Evolutionary conservation across 2,113 vertebrate genomes (phyloP).

Genomic region (Xiphias gladius): DNA sequence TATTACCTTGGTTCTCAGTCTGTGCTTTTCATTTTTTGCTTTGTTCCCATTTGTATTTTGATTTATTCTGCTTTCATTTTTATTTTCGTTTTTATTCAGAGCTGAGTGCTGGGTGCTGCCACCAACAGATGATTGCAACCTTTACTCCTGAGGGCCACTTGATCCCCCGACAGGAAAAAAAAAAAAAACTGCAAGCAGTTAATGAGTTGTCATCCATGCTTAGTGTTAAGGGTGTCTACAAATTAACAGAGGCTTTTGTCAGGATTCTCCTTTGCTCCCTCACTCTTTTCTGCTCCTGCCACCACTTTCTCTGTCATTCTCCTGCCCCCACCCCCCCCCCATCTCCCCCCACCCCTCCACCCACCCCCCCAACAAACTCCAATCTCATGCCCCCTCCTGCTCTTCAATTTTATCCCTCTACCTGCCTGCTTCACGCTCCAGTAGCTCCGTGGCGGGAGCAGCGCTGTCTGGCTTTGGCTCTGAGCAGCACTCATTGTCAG

Average conservation of each 20-base stretch:
- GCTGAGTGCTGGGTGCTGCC: conserved; percentile 64
- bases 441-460: conserved; percentile 61
- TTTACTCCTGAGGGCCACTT: conserved; percentile 71
- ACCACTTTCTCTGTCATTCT: conserved; percentile 52
- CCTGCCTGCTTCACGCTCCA: conserved; percentile 80
- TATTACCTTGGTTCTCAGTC: conserved; percentile 63
- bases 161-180: conserved; percentile 52
- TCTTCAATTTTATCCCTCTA: conserved; percentile 73
- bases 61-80: conserved; percentile 77
- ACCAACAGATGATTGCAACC: conserved; percentile 80
- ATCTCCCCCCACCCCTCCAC: not conserved
- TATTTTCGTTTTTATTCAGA: conserved; percentile 61
- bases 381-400: conserved; percentile 48
- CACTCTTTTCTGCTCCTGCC: conserved; percentile 55
- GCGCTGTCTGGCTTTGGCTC: conserved; percentile 73
- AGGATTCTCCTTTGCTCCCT: conserved; percentile 60
- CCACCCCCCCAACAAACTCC: not conserved
- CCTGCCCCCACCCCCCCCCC: not conserved
- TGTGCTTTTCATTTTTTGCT: conserved; percentile 55
- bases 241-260: conserved; percentile 82
- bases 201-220: conserved; percentile 75
- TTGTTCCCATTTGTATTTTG: conserved; percentile 75
- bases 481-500: conserved; percentile 82
- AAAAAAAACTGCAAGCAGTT: conserved; percentile 71
- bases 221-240: conserved; percentile 75